Base-by-base conservation (phyloP, 2,797 vertebrate species). In the Scolopax bukidnonensis region DNA sequence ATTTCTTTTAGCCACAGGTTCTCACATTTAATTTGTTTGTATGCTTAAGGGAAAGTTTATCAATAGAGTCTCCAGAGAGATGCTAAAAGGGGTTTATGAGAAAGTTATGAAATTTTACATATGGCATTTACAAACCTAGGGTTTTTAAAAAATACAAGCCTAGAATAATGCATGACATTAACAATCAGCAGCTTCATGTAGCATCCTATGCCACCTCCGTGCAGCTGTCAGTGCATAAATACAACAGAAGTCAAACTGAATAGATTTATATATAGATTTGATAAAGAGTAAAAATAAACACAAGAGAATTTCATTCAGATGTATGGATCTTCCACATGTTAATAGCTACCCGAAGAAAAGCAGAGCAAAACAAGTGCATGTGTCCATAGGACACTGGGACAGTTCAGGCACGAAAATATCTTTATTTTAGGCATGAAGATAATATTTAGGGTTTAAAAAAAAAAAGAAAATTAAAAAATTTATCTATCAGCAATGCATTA, bases 21-120 rank as follows among this genome's bases (percentile, higher is more conserved):
- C 98, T 98, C 98, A 98, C 98, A 98, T 98, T 98, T 98, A 98
- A 98, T 98, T 98, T 98, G 95, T 94, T 97, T 97, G 94, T 97
- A 97, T 97, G 96, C 96, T 97, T 97, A 96, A 97, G 96, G 95
- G 91, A 95, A 96, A 97, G 93, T 97, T 97, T 97, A 98, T 97
- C 96, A 98, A 97, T 80, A 97, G 84, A 93, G 74, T 95, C 92
- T 96, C 95, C 90, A 96, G 95, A 94, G 89, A 90, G 75, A 96
- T 11, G 45, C 75, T 80, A 89, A 93, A 96, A 95, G 57, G 33
- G 68, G 75, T 97, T 96, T 92, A 97, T 93, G 93, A 95, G 93
- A 96, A 97, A 97, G 75, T 60, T 86, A 80, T 57, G 89, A 95
- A 98, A 95, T 80, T 91, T 85, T 93, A 70, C 94, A 92, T 92